These are phyloP conservation scores for Pardosa pseudoannulata DNA, from an alignment of 2,888 invertebrate genomes.

Conservation along the genomic window DNA sequence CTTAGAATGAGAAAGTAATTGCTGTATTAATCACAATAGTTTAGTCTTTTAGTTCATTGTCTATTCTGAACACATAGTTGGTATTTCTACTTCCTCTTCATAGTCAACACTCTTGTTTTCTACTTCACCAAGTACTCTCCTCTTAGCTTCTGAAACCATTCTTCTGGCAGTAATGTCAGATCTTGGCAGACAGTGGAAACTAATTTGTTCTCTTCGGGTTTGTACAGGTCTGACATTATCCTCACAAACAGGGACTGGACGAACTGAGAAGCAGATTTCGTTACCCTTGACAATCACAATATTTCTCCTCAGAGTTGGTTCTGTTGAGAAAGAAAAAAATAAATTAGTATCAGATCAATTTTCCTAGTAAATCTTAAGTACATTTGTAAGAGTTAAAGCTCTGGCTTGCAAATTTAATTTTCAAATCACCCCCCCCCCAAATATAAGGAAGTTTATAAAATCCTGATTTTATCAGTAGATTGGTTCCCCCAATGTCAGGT, in stretches of 20 bases:
- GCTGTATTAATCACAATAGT: no score
- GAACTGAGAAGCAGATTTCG: constrained; percentile 65
- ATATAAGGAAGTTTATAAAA: no score
- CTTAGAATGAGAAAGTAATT: no score
- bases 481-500: no score
- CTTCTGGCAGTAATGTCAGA: constrained; percentile 39
- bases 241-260: constrained; percentile 50
- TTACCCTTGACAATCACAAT: constrained; percentile 20
- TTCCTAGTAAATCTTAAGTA: no score
- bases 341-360: no score
- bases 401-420: no score
- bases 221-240: background rate
- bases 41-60: background rate
- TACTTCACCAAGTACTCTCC: constrained; percentile 63
- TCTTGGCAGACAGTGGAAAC: constrained; percentile 72
- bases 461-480: no score
- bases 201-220: background rate
- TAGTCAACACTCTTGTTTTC: constrained; percentile 63
- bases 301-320: constrained; percentile 30
- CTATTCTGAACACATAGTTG: constrained; percentile 6
- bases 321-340: background rate
- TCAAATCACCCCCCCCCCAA: no score
- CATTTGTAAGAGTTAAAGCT: no score
- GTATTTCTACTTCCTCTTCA: constrained; percentile 12
- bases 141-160: constrained; percentile 44